These are phyloP conservation scores for Climacteris rufus DNA, from an alignment of 2,113 vertebrate species.

Conservation along the genomic window DNA sequence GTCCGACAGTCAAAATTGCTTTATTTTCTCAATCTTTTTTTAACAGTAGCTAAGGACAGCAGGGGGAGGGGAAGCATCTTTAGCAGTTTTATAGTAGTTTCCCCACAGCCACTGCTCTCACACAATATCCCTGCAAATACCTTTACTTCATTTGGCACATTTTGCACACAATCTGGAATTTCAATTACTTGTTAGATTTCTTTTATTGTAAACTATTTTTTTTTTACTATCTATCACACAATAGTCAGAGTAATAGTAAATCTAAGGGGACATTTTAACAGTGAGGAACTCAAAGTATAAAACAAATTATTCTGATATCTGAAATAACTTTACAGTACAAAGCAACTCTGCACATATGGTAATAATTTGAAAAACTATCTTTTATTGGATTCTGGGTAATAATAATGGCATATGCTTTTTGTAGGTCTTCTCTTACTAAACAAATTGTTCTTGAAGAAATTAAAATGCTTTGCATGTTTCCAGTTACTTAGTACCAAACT, in stretches of 20 bases:
- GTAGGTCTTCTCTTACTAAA: conserved; percentile 58
- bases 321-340: conserved; percentile 56
- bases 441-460: conserved; percentile 62
- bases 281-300: conserved; percentile 52
- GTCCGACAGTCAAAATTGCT: not conserved
- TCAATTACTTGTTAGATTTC: conserved; percentile 35
- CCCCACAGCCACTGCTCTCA: conserved; percentile 9
- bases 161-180: conserved; percentile 44
- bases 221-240: conserved; percentile 33
- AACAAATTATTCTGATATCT: conserved; percentile 64
- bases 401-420: conserved; percentile 57
- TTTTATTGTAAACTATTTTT: conserved; percentile 29
- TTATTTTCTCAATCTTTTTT: conserved; percentile 10
- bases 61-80: not conserved
- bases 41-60: not conserved
- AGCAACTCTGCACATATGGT: conserved; percentile 54
- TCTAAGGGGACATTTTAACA: conserved; percentile 34
- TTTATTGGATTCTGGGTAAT: conserved; percentile 64
- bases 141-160: conserved; percentile 48
- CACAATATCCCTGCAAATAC: conserved; percentile 37
- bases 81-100: conserved; percentile 8
- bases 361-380: conserved; percentile 60
- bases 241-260: conserved; percentile 45
- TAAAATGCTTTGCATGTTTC: conserved; percentile 59
- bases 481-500: not conserved